Evolutionary conservation across 2,888 invertebrate genomes (phyloP), one percentile per base, ranked within the genome.

Genomic region (Copidosoma aretas): DNA sequence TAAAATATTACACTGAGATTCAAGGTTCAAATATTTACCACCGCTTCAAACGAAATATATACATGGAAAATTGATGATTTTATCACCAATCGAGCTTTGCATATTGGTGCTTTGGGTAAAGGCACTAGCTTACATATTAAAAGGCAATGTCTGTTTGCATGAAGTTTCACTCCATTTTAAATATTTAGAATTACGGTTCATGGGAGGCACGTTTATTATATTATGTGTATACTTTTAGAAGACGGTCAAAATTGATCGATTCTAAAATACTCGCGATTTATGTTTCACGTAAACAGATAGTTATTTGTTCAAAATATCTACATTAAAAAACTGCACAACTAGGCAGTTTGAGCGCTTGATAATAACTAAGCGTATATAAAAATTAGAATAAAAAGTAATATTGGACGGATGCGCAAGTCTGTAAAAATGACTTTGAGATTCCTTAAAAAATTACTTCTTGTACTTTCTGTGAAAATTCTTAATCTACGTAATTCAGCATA

Each of bases 91-190:
- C 8, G 32, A 32, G 32, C 32, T 3, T 5, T 32, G 32, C 32
- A 8, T 46, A 46, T 41, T 59, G 43, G 60, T 60, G 57, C 66
- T 66, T 70, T 66, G 60, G 61, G 19, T 66, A 62, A 71, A 74
- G 70, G 71, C 74, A 74, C 73, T 32, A 5, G 32, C 32, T 72
- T 73, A 61, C 22, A 41, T 57, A 51, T 68, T 64, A 60, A 71
- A 72, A 69, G 67, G 63, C 66, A 67, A 74, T 67, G n/a, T 63
- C 60, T 59, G 56, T 70, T 65, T 49, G 49, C 57, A 60, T 53
- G 49, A 64, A 64, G 12, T 53, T 46, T 21, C 19, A 58, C 39
- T 58, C 8, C 5, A 58, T 15, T 58, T 39, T 14, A 60, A 46
- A 24, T 21, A 32, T 39, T 54, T 14, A 56, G 21, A 46, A 1